Percentiles rank a stretch among this genome's conserved stretches.
phyloP scores from a whole-genome alignment of 92 coral and sea anemone genomes.

The Diadumene lineata region DNA sequence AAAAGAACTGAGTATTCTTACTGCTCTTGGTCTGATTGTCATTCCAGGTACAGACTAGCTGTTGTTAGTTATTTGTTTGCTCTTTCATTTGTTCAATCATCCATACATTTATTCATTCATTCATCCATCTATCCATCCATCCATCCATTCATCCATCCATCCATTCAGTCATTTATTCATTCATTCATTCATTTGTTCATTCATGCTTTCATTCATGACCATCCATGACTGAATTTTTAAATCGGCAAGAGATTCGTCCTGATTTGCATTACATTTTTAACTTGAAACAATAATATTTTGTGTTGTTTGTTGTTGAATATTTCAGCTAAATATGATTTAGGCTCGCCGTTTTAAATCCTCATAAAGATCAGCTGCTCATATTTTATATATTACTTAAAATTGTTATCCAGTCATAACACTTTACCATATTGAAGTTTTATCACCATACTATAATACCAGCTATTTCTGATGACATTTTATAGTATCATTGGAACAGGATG shows the following conservation, averaged over 20 bases:
- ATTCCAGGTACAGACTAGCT: conserved; percentile 28
- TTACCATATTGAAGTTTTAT: no score
- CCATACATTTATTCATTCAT: not conserved
- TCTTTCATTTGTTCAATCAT: not conserved
- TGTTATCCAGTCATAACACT: no score
- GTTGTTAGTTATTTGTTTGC: no score
- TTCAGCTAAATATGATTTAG: no score
- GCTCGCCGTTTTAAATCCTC: no score
- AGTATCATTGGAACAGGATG: conserved; percentile 64
- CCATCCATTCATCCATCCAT: not conserved
- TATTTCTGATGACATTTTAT: not conserved
- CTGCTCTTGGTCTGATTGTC: conserved; percentile 27
- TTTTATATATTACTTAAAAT: no score
- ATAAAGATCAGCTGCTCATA: no score
- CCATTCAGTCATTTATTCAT: not conserved
- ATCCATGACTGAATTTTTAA: not conserved
- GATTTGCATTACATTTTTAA: not conserved
- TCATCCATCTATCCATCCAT: not conserved
- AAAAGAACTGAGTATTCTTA: conserved; percentile 49
- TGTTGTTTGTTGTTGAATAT: no score
- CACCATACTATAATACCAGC: no score
- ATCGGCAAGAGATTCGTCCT: not conserved
- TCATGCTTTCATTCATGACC: not conserved
- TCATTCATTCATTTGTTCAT: not conserved
- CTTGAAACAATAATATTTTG: no score